These are phyloP conservation scores for Hoplostethus atlanticus DNA, from an alignment of 2,797 vertebrate genomes.

Conservation along the genomic window DNA sequence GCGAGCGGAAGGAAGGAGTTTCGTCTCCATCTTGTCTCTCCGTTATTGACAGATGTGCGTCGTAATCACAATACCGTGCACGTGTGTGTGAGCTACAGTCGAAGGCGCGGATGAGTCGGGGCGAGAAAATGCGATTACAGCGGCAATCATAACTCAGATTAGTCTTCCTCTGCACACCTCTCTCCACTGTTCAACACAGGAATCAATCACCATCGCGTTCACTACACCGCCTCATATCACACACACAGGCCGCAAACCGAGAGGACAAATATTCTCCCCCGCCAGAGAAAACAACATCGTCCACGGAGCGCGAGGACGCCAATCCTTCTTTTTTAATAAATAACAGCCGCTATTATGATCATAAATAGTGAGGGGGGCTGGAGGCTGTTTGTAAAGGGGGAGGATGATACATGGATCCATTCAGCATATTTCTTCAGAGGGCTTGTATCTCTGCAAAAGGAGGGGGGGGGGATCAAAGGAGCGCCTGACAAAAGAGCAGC, in stretches of 20 bases:
- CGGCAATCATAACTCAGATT: conserved; percentile 82
- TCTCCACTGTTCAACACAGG: conserved; percentile 57
- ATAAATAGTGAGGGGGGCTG: conserved; percentile 69
- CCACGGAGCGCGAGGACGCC: conserved; percentile 70
- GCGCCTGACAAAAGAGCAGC: conserved; percentile 77
- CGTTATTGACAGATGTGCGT: conserved; percentile 65
- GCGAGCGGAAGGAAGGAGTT: conserved; percentile 17
- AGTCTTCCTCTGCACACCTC: conserved; percentile 71
- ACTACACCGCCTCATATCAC: conserved; percentile 49
- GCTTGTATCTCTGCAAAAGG: conserved; percentile 69
- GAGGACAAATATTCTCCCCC: conserved; percentile 72
- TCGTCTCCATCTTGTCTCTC: background rate
- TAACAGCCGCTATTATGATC: conserved; percentile 72
- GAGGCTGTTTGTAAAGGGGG: conserved; percentile 64
- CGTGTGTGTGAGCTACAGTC: conserved; percentile 42
- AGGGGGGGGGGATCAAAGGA: conserved; percentile 70
- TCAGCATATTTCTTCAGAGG: conserved; percentile 77
- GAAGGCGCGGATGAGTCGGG: conserved; percentile 67
- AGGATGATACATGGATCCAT: conserved; percentile 76
- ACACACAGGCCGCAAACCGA: conserved; percentile 49
- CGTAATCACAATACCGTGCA: conserved; percentile 57
- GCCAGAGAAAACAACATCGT: conserved; percentile 73
- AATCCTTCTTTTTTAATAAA: conserved; percentile 76
- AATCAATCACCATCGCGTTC: conserved; percentile 79
- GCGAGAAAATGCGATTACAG: conserved; percentile 73